These are phyloP conservation scores for Anagyrus pseudococci DNA, from an alignment of 2,888 invertebrate genomes.

Conservation along the genomic window DNA sequence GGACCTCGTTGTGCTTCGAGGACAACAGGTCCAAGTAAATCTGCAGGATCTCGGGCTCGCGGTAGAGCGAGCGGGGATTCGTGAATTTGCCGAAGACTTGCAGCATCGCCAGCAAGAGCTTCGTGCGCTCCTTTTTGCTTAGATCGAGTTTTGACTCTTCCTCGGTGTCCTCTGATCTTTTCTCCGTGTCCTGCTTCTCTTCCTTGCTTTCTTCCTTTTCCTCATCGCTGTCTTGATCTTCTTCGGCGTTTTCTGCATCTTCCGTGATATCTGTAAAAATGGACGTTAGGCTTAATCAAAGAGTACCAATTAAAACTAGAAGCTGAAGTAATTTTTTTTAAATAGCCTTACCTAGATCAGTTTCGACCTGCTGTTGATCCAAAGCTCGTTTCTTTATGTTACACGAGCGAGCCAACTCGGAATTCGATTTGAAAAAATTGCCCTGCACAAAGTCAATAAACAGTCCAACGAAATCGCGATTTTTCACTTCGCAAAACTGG, in stretches of 20 bases:
- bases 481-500: slow-evolving; percentile 79
- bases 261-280: neutral
- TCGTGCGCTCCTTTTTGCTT: slow-evolving; percentile 46
- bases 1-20: slow-evolving; percentile 79
- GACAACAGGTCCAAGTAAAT: slow-evolving; percentile 82
- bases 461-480: slow-evolving; percentile 79
- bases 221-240: slow-evolving; percentile 29
- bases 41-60: slow-evolving; percentile 76
- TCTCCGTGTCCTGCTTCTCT: slow-evolving; percentile 1
- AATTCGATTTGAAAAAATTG: slow-evolving; percentile 69
- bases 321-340: neutral
- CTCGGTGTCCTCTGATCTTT: too few species aligned
- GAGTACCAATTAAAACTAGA: too few species aligned
- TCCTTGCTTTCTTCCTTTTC: slow-evolving; percentile 40
- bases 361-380: neutral
- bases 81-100: slow-evolving; percentile 79
- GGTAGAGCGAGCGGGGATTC: slow-evolving; percentile 81
- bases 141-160: slow-evolving; percentile 37
- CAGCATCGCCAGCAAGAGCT: slow-evolving; percentile 72
- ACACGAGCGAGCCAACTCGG: slow-evolving; percentile 66
- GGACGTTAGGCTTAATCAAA: too few species aligned
- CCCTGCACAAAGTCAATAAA: slow-evolving; percentile 80
- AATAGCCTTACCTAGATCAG: neutral
- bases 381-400: slow-evolving; percentile 62
- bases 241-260: slow-evolving; percentile 36